These are phyloP conservation scores for Arvicanthis niloticus DNA, from an alignment of 2,113 vertebrate genomes.

Conservation along the genomic window DNA sequence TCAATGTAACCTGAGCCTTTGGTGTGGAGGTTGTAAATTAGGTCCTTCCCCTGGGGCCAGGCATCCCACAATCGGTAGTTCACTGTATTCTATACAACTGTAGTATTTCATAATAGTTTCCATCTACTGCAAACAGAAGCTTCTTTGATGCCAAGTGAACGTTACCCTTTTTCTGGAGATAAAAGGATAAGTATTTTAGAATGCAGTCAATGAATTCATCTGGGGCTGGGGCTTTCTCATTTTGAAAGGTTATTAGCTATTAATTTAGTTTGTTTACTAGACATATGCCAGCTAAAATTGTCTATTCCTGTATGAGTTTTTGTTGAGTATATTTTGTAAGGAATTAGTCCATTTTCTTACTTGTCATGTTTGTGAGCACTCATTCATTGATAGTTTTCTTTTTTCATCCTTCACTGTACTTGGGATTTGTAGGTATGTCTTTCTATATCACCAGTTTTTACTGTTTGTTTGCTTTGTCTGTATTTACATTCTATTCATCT, in stretches of 20 bases:
- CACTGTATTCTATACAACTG: neutral
- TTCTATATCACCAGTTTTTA: neutral
- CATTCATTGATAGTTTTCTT: neutral
- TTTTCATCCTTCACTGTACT: neutral
- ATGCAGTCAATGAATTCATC: neutral
- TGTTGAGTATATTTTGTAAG: neutral
- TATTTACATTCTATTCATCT: neutral
- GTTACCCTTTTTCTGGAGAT: neutral
- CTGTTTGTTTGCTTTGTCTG: neutral
- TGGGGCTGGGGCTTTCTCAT: neutral
- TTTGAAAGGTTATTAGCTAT: neutral
- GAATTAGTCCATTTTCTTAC: neutral
- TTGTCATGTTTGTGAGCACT: neutral
- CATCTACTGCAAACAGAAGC: neutral
- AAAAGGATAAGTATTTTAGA: neutral
- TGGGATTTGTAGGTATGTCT: neutral
- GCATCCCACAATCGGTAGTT: neutral
- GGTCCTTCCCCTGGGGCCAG: neutral
- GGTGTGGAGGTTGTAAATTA: neutral
- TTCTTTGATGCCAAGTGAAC: neutral
- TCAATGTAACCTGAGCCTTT: neutral
- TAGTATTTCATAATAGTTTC: neutral
- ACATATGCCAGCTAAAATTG: neutral
- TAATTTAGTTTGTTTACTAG: neutral
- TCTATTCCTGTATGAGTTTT: neutral